Percentiles rank a stretch among this genome's conserved stretches.
phyloP scores from a whole-genome alignment of 1,140 invertebrate genomes.

The Pseudomyrmex concolor region DNA sequence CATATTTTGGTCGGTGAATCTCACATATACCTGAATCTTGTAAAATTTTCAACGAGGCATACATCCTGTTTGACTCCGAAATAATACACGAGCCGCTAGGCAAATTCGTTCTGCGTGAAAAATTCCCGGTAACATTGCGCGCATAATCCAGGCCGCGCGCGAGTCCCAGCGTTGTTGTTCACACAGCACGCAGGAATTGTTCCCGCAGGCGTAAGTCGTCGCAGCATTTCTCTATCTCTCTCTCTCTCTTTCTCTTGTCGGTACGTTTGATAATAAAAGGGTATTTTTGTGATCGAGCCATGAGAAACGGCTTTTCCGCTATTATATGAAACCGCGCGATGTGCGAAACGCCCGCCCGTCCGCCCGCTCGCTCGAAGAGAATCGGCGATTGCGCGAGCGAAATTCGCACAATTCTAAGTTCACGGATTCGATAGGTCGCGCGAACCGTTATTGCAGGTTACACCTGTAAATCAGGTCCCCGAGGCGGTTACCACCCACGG shows the following conservation, averaged over 20 bases:
- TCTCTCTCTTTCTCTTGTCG: not conserved
- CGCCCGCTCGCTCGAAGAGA: not conserved
- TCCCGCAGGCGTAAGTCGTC: constrained; percentile 12
- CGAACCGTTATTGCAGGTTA: constrained; percentile 69
- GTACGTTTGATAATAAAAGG: not conserved
- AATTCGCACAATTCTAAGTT: constrained; percentile 40
- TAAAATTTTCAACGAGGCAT: not conserved
- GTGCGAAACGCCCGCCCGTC: not conserved
- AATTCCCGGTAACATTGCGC: not conserved
- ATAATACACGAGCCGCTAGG: not conserved
- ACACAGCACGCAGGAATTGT: constrained; percentile 12
- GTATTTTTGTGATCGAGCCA: not conserved
- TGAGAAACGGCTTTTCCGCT: constrained; percentile 6
- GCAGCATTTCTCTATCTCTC: not conserved
- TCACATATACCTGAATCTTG: not conserved
- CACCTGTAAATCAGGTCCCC: constrained; percentile 73
- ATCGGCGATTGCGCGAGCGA: constrained; percentile 5
- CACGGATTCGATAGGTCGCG: constrained; percentile 53
- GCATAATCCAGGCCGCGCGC: not conserved
- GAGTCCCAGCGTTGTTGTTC: not conserved
- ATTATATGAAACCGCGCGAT: not conserved
- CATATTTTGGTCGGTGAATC: not conserved
- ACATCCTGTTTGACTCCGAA: not conserved
- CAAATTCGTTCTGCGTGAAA: not conserved
- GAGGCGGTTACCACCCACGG: constrained; percentile 70